Conservation (phyloP, 1,140 invertebrate species). For the Eriocheir sinensis region DNA sequence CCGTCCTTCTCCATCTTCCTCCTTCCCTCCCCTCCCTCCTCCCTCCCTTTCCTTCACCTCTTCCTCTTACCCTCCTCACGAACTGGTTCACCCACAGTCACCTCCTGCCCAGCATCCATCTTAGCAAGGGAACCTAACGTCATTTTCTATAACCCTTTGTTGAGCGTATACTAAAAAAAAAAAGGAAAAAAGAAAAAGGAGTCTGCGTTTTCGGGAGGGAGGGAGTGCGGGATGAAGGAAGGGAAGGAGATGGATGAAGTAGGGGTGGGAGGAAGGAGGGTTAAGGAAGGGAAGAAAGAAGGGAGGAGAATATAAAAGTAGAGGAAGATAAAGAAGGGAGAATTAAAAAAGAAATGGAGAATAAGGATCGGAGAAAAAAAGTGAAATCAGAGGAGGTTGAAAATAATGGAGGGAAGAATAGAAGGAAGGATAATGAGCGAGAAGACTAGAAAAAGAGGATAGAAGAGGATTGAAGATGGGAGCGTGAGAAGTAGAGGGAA, state of each 20-base stretch:
- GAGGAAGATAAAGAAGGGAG: background rate
- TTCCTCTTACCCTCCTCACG: background rate
- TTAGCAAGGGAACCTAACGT: background rate
- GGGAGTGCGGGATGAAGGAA: background rate
- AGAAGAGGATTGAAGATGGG: too few relatives aligned
- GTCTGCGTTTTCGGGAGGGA: background rate
- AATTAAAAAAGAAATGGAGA: too few relatives aligned
- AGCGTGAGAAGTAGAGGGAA: too few relatives aligned
- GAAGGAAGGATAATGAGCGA: too few relatives aligned
- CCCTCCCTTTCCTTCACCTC: background rate
- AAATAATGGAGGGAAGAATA: too few relatives aligned
- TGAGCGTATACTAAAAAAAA: background rate
- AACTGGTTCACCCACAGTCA: background rate
- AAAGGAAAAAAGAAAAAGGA: too few relatives aligned
- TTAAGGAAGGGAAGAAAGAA: background rate
- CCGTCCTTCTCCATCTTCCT: too few relatives aligned
- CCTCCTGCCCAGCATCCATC: background rate
- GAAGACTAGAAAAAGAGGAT: too few relatives aligned
- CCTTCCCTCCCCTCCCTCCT: too few relatives aligned
- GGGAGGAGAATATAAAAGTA: too few relatives aligned
- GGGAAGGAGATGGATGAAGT: background rate
- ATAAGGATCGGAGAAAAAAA: background rate
- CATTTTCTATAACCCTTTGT: slow-evolving; percentile 8
- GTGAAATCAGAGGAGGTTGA: background rate
- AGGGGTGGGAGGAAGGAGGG: background rate